phyloP scores from a whole-genome alignment of 2,113 vertebrate species.

The Caranx melampygus region DNA sequence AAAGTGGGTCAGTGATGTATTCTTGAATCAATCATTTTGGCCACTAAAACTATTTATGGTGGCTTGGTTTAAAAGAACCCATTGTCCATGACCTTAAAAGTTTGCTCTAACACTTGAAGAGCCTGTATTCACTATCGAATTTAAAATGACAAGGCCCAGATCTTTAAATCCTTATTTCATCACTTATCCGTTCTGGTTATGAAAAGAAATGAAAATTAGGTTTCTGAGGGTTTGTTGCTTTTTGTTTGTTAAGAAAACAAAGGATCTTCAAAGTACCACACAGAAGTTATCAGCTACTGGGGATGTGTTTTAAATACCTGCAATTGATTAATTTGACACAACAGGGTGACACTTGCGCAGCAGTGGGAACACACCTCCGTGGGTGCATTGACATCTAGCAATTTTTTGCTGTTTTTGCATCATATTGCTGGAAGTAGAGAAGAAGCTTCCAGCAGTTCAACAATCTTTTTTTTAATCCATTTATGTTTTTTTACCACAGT shows the following conservation, averaged over 20 bases:
- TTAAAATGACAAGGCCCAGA: conserved; percentile 3
- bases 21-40: conserved; percentile 32
- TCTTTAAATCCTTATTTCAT: conserved; percentile 30
- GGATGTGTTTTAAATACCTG: not conserved
- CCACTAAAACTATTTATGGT: conserved; percentile 29
- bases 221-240: too few relatives aligned
- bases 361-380: not conserved
- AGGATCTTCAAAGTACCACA: not conserved
- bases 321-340: conserved; percentile 3
- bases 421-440: not conserved
- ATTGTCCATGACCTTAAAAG: conserved; percentile 35
- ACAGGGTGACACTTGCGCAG: not conserved
- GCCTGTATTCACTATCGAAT: conserved; percentile 12
- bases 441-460: not conserved
- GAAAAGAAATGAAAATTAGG: not conserved
- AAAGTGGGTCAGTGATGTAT: conserved; percentile 39
- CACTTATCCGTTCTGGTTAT: conserved; percentile 8
- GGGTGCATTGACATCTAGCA: not conserved
- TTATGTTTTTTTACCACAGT: not conserved
- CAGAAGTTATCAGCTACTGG: not conserved
- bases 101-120: not conserved
- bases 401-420: not conserved
- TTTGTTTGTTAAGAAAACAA: not conserved
- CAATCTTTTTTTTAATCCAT: not conserved
- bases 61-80: conserved; percentile 24